A percentile compares a stretch with the other conserved stretches of the same genome.
Evolutionary conservation across 2,888 invertebrate genomes (phyloP).

Genomic region (Entomobrya proxima): DNA sequence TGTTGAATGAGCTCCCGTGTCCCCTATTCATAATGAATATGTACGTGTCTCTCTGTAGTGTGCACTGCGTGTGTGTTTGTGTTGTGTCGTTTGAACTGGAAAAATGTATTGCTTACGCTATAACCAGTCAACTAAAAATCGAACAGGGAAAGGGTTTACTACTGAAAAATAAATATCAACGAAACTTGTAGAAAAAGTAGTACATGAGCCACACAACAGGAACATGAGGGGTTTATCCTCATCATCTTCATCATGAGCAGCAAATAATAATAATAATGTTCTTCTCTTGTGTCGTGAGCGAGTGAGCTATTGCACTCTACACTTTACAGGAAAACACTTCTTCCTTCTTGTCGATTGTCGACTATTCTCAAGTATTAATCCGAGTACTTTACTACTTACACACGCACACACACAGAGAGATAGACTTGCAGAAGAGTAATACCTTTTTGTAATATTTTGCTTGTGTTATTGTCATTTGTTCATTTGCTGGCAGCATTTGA

Average conservation of each 20-base stretch:
- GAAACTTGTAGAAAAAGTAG: too few species aligned
- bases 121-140: constrained; percentile 8
- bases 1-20: background rate
- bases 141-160: too few species aligned
- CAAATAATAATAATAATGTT: constrained; percentile 24
- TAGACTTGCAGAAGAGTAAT: background rate
- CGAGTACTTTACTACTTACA: constrained; percentile 33
- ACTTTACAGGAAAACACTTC: constrained; percentile 33
- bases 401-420: constrained; percentile 26
- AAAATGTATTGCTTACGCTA: too few species aligned
- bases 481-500: constrained; percentile 14
- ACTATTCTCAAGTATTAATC: constrained; percentile 33
- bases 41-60: background rate
- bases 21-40: background rate
- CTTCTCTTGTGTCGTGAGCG: background rate
- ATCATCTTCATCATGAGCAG: background rate
- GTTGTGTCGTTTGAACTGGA: background rate
- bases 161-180: too few species aligned
- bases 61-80: background rate
- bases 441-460: background rate
- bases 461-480: background rate
- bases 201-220: background rate
- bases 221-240: too few species aligned
- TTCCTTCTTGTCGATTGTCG: constrained; percentile 21
- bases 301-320: constrained; percentile 27